Evolutionary conservation across 2,113 vertebrate genomes (phyloP), one percentile per base, ranked within the genome.

Genomic region (Hemibagrus wyckioides): DNA sequence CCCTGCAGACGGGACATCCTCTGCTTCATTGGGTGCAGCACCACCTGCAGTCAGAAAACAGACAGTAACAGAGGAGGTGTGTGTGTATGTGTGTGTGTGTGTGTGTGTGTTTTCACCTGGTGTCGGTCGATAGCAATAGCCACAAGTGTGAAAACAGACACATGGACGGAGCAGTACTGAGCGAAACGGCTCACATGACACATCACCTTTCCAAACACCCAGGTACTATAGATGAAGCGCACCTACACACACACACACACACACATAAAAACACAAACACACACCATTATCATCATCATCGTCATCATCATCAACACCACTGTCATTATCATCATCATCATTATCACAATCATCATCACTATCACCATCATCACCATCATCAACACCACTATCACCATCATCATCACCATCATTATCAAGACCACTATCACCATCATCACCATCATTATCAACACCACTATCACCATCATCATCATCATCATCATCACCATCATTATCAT

Each of bases 141-240:
- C 15, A 94, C 94, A 0, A 96, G 93, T 36, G 95, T 96, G 71
- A 96, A 92, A 30, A 95, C 94, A 3, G 95, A 96, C 33, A 96
- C 95, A 0, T 96, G 95, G 10, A 96, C 94, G 0, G 95, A 97
- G 81, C 95, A 95, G 89, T 96, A 96, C 88, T 96, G 96, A 0
- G 95, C 95, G 90, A 96, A 97, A 0, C 94, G 91, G 89, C 95
- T 96, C 17, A 96, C 25, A n/a, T 97, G 95, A 11, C 95, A 96
- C 94, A 96, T 96, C 59, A 90, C 88, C 90, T 94, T 95, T 0
- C 95, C 96, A 87, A 96, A 96, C 11, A 96, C 88, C 94, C 96
- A 95, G 1, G 94, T 95, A 56, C 95, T 96, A 92, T 94, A 95
- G 10, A 96, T 93, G 81, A 96, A 96, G 41, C 94, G 91, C 67